Percentiles rank a stretch among this genome's conserved stretches.
Evolutionary conservation across 2,888 invertebrate genomes (phyloP).

Genomic region (Galeruca laticollis): DNA sequence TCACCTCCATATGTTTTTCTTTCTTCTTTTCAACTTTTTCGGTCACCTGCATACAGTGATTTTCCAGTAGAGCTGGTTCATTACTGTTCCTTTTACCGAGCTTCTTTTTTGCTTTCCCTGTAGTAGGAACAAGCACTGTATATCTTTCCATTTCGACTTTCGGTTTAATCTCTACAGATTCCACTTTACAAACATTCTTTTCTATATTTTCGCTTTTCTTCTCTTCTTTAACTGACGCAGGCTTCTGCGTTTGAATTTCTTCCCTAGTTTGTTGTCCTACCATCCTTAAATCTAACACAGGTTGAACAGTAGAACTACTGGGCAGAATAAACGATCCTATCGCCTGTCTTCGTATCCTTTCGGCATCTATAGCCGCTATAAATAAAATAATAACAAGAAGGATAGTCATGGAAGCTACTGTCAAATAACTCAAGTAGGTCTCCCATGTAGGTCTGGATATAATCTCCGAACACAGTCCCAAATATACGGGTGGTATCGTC

Average conservation of each 20-base stretch:
- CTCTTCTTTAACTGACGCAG: constrained; percentile 52
- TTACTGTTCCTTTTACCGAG: constrained; percentile 58
- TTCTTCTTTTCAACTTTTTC: constrained; percentile 43
- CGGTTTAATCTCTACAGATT: constrained; percentile 42
- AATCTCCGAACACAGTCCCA: constrained; percentile 77
- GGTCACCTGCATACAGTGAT: constrained; percentile 15
- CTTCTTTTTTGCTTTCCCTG: constrained; percentile 62
- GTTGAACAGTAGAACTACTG: constrained; percentile 69
- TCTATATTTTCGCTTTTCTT: constrained; percentile 38
- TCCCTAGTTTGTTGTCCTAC: constrained; percentile 67
- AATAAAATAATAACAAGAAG: constrained; percentile 74
- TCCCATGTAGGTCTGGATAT: constrained; percentile 85
- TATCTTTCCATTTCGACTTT: constrained; percentile 57
- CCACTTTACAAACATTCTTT: constrained; percentile 39
- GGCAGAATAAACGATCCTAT: constrained; percentile 66
- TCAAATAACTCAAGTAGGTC: constrained; percentile 74
- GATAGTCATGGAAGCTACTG: constrained; percentile 72
- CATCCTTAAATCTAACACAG: constrained; percentile 74
- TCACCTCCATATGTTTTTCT: constrained; percentile 38
- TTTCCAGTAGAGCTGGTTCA: constrained; percentile 43
- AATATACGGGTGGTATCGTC: constrained; percentile 71
- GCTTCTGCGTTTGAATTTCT: constrained; percentile 58
- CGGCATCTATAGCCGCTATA: constrained; percentile 79
- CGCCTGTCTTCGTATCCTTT: constrained; percentile 73
- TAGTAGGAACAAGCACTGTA: constrained; percentile 60